Evolutionary conservation across 2,888 invertebrate genomes (phyloP), one percentile per base, ranked within the genome.

Genomic region (Erebia palarica): DNA sequence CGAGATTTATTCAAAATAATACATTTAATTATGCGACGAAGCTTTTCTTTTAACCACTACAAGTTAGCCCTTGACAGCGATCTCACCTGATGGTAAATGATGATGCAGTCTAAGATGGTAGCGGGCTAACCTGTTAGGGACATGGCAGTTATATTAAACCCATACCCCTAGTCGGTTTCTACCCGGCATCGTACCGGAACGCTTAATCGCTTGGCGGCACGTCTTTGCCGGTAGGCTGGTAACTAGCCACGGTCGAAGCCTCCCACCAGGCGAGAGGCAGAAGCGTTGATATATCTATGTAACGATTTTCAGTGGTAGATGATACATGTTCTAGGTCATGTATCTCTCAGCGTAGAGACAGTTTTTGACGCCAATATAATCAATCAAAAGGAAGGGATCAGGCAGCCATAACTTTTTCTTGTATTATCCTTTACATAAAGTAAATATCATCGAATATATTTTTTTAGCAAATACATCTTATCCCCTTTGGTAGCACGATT

Each of bases 341-440:
- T 36, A 7, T 36, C 36, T 61, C 11, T 16, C 11, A 44, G 44
- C 47, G 18, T 18, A 10, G 61, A 44, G 44, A 44, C 44, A 61
- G 61, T 44, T 61, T 44, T 61, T 61, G 44, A 13, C 44, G 16
- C 44, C 42, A 47, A 16, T 44, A 47, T 61, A 61, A 61, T 61
- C 18, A 61, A 61, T 61, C 61, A 61, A 44, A 44, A 42, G 16
- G 61, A 44, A 44, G 61, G 44, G 61, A 61, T 61, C 44, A 61
- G 18, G 5, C 61, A 18, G 13, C 61, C 44, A 44, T 61, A 61
- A 18, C 61, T 61, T 44, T 13, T 61, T 61, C 58, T 36, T n/a
- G 42, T 61, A 61, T 61, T 61, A 61, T 61, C 61, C 18, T 61
- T 42, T 47, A 61, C 44, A 61, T 61, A 61, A 61, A 44, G 16